Evolutionary conservation across 2,797 vertebrate species (phyloP).

Genomic region (Mormyrops attenuatus): DNA sequence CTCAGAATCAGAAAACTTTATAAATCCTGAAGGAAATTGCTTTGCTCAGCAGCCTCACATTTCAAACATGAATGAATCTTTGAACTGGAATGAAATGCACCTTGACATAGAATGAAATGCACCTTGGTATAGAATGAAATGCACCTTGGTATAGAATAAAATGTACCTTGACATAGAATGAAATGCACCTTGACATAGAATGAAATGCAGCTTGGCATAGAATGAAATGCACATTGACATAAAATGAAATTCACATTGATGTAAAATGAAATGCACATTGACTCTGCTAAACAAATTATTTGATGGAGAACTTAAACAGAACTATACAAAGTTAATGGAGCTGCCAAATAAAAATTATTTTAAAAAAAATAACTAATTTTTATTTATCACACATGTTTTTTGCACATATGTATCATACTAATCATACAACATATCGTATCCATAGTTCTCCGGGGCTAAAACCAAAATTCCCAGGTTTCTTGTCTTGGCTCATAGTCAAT

Average conservation of each 20-base stretch:
- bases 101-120: constrained; percentile 7
- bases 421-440: neutral
- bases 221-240: neutral
- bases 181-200: constrained; percentile 9
- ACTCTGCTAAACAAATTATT: neutral
- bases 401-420: neutral
- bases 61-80: constrained; percentile 15
- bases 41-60: neutral
- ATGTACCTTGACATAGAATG: neutral
- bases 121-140: neutral
- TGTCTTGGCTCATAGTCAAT: neutral
- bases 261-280: constrained; percentile 10
- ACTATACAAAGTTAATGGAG: neutral
- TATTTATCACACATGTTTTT: neutral
- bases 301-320: neutral
- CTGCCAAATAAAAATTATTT: neutral
- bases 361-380: neutral
- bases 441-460: neutral
- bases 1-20: neutral
- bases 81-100: neutral
- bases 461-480: neutral
- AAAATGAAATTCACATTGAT: neutral
- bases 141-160: neutral
- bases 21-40: no score
- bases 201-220: neutral